phyloP scores from a whole-genome alignment of 2,888 invertebrate species.

The Unio pictorum region DNA sequence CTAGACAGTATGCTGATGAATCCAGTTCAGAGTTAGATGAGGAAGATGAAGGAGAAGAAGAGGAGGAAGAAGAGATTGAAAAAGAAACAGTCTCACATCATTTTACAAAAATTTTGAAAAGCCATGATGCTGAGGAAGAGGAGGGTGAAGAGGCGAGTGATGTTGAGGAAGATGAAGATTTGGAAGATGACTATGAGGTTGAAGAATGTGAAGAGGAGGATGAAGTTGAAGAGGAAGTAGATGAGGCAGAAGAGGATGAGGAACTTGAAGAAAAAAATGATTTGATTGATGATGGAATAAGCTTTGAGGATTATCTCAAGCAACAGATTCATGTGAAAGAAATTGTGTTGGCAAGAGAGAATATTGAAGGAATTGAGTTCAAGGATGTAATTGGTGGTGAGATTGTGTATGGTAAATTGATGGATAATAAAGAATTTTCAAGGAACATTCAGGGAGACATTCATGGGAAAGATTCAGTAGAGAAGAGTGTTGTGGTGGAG shows the following conservation, averaged over 20 bases:
- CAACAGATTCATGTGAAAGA: too few species aligned
- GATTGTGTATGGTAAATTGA: too few species aligned
- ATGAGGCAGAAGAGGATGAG: slow-evolving; percentile 9
- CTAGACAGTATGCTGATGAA: too few species aligned
- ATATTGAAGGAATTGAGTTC: too few species aligned
- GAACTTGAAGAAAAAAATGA: slow-evolving; percentile 6
- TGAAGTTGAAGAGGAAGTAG: slow-evolving; percentile 1
- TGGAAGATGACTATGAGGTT: slow-evolving; percentile 14
- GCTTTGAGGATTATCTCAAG: too few species aligned
- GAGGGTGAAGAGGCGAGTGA: slow-evolving; percentile 6
- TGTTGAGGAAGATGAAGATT: slow-evolving; percentile 14
- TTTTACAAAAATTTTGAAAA: neutral
- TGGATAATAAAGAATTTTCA: too few species aligned
- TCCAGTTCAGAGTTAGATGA: slow-evolving; percentile 5
- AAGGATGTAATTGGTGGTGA: too few species aligned
- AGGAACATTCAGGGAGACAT: too few species aligned
- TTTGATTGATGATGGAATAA: slow-evolving; percentile 8
- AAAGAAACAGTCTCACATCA: slow-evolving; percentile 5
- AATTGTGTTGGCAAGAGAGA: too few species aligned
- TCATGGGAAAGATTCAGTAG: too few species aligned
- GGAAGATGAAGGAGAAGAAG: slow-evolving; percentile 11
- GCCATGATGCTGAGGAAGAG: slow-evolving; percentile 8
- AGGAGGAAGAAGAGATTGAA: slow-evolving; percentile 17
- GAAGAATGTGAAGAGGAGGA: slow-evolving; percentile 3
- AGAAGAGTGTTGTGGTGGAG: too few species aligned